Base-by-base conservation (phyloP, 2,797 vertebrate species). In the Phoeniculus purpureus region DNA sequence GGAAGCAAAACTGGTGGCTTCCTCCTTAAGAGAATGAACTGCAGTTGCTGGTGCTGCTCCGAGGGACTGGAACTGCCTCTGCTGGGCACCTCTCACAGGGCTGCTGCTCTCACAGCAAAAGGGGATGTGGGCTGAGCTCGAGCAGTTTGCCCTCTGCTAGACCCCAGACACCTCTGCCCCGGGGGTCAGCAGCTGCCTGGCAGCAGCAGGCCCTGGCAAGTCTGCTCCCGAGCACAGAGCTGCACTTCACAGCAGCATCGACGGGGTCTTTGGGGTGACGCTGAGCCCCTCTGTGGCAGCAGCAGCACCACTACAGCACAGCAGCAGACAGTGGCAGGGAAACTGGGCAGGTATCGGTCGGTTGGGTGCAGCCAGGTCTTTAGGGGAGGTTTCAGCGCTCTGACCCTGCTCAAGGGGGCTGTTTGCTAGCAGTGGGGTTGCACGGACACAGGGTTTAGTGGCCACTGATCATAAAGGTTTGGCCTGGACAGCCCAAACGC, bases 21-120 rank as follows among this genome's bases (percentile, higher is more conserved):
- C 45, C 83, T 92, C 84, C 75, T 64, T 51, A 75, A 72, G 73
- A 47, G 78, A 93, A 93, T 83, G 9, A 85, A 89, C 83, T 80
- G 85, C 76, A 68, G 16, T 93, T 90, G 40, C 50, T 65, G 45
- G n/a, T 85, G 65, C 68, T 73, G 58, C 81, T 90, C 88, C 50
- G 67, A 76, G 45, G 60, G 66, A 72, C 48, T 87, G 76, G 88
- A 90, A 93, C 77, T 81, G 75, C 16, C 92, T 32, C 78, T 87
- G 94, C 85, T 84, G 90, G 62, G 66, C 70, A 85, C 75, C n/a
- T n/a, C n/a, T n/a, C 65, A 77, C 47, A 62, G 37, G 37, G 37
- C 62, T 52, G 11, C 88, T 73, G 10, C 61, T 91, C 79, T 82
- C 56, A 75, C 59, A 77, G 55, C 72, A 62, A 37, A 82, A 73